Base-by-base conservation (phyloP, 2,888 invertebrate species). In the Tipula confusa region DNA sequence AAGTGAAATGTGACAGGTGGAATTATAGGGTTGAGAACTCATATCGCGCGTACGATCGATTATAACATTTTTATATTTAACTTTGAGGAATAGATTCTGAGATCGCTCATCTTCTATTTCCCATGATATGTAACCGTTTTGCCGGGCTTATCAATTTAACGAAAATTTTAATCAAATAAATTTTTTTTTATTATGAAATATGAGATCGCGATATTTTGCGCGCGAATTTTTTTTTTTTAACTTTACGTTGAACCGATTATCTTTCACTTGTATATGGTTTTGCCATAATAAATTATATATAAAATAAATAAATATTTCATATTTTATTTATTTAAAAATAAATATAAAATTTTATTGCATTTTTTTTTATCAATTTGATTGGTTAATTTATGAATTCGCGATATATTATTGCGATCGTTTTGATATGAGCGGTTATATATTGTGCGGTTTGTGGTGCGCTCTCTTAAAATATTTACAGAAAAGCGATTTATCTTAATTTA, bases 401-500 rank as follows among this genome's bases (percentile, higher is more conserved):
- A n/a, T n/a, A n/a, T n/a, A n/a, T n/a, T n/a, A n/a, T n/a, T n/a
- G n/a, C n/a, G n/a, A n/a, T n/a, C n/a, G 43, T 15, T 43, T 15
- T 43, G 5, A 4, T 43, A 5, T 15, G 43, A n/a, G 43, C 43
- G 43, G 4, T n/a, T n/a, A n/a, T 43, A n/a, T 43, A 2, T 43
- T 43, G 33, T 33, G 43, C 43, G 43, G 43, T 4, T 5, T 36
- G 3, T 4, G 43, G 43, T 6, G 24, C 64, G 24, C 7, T 24
- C 15, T 15, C 43, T n/a, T 43, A 64, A 64, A 64, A 24, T 24
- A 7, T 64, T 64, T 24, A 64, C 11, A 24, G 18, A 24, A 64
- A 64, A 64, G 24, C 64, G 64, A 64, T 64, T 64, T 24, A 64
- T 64, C 64, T 64, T 64, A 64, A 64, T 64, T 64, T 64, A 64